Conservation (phyloP, 2,888 invertebrate species). For the Drosophila borealis region DNA sequence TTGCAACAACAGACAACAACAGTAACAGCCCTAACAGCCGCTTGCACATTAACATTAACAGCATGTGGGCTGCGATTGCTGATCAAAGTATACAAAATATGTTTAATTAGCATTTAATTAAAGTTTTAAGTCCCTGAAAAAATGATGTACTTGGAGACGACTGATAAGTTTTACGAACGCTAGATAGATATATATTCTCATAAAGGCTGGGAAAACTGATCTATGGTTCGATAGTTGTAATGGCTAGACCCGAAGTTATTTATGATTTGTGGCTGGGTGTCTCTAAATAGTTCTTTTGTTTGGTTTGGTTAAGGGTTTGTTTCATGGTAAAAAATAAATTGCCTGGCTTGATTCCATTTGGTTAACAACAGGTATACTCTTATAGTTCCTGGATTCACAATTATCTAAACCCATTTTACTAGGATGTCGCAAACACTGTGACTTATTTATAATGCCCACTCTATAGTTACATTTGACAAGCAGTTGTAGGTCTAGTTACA, state of each 20-base stretch:
- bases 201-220: no score
- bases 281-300: no score
- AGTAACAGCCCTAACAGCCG: constrained; percentile 24
- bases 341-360: no score
- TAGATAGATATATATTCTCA: constrained; percentile 2
- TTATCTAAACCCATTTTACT: not conserved
- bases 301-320: no score
- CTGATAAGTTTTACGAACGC: constrained; percentile 2
- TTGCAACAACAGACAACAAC: constrained; percentile 11
- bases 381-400: no score
- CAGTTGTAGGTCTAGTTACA: constrained; percentile 41
- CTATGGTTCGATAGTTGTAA: no score
- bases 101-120: constrained; percentile 57
- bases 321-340: no score
- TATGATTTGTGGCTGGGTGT: no score
- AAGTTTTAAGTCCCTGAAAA: constrained; percentile 26
- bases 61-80: constrained; percentile 54
- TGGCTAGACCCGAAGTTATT: no score
- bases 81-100: constrained; percentile 35
- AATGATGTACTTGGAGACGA: not conserved
- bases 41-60: constrained; percentile 53
- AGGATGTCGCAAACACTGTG: constrained; percentile 5
- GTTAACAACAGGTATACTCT: no score
- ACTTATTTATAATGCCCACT: constrained; percentile 17
- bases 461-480: constrained; percentile 24